Percentiles rank a stretch among this genome's conserved stretches.
Conservation (phyloP, 2,888 invertebrate species). For the Ditula angustiorana region DNA sequence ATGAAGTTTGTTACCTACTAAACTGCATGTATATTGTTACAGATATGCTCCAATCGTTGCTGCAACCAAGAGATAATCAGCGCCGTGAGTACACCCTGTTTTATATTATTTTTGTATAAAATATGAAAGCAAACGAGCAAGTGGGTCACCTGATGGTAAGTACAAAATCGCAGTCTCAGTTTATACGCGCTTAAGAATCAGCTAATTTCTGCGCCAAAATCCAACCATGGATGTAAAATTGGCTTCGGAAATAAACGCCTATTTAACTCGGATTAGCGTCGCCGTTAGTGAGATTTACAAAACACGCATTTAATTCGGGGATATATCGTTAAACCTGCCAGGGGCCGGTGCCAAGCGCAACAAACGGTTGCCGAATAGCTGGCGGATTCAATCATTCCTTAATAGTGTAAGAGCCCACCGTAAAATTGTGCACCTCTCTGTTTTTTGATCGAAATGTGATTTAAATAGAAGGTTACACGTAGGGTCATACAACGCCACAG, state of each 20-base stretch:
- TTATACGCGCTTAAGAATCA: neutral
- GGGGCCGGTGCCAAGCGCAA: slow-evolving; percentile 22
- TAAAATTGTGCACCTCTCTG: too few species aligned
- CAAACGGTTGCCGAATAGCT: slow-evolving; percentile 16
- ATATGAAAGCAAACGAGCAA: too few species aligned
- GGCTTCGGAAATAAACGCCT: neutral
- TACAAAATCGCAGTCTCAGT: neutral
- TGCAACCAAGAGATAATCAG: slow-evolving; percentile 80
- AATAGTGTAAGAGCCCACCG: too few species aligned
- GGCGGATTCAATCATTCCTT: slow-evolving; percentile 22
- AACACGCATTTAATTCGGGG: slow-evolving; percentile 7
- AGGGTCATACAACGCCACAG: too few species aligned
- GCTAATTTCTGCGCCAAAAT: too few species aligned
- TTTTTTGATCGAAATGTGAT: too few species aligned
- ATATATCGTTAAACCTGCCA: slow-evolving; percentile 8
- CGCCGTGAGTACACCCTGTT: slow-evolving; percentile 64
- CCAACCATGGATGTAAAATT: neutral
- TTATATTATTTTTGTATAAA: too few species aligned
- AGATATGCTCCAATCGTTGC: slow-evolving; percentile 83
- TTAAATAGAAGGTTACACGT: too few species aligned
- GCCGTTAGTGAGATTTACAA: neutral
- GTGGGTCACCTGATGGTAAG: too few species aligned
- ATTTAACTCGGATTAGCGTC: neutral
- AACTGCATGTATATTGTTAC: slow-evolving; percentile 58
- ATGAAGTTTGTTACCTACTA: neutral